Conservation (phyloP, 2,888 invertebrate genomes). For the Parascotia fuliginaria region DNA sequence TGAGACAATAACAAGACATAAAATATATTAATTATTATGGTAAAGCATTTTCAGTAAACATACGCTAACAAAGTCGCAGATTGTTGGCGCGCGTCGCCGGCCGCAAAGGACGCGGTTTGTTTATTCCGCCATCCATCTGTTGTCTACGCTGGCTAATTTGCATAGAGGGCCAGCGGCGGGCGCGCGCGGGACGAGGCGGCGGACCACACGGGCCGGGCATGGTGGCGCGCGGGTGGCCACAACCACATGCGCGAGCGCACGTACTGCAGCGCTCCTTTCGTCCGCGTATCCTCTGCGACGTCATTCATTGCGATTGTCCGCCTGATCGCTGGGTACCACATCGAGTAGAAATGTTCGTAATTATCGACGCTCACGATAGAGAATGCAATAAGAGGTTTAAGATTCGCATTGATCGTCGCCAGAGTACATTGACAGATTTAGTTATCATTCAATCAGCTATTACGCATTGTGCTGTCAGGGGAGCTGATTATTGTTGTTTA, state of each 20-base stretch:
- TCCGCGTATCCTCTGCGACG: constrained; percentile 63
- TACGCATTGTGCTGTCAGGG: constrained; percentile 49
- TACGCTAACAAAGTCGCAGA: constrained; percentile 38
- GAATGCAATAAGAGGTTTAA: constrained; percentile 71
- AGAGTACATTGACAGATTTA: constrained; percentile 61
- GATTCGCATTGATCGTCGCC: constrained; percentile 61
- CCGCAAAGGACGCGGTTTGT: constrained; percentile 81
- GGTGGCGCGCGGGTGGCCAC: constrained; percentile 85
- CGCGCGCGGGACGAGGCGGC: constrained; percentile 52
- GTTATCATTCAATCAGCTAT: constrained; percentile 54
- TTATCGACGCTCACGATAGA: constrained; percentile 76
- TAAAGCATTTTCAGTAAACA: constrained; percentile 7
- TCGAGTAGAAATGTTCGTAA: constrained; percentile 82
- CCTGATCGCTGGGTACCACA: constrained; percentile 78
- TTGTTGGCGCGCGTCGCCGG: constrained; percentile 35
- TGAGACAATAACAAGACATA: too few species aligned
- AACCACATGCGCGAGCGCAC: constrained; percentile 80
- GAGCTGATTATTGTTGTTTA: constrained; percentile 40
- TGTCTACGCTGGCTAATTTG: constrained; percentile 85
- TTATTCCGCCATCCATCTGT: constrained; percentile 86
- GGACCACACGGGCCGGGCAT: constrained; percentile 85
- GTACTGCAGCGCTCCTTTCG: constrained; percentile 62
- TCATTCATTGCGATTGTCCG: constrained; percentile 84
- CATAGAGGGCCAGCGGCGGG: constrained; percentile 72
- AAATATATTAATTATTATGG: constrained; percentile 28